Base-by-base conservation (phyloP, 2,888 invertebrate genomes). In the Nowickia ferox region DNA sequence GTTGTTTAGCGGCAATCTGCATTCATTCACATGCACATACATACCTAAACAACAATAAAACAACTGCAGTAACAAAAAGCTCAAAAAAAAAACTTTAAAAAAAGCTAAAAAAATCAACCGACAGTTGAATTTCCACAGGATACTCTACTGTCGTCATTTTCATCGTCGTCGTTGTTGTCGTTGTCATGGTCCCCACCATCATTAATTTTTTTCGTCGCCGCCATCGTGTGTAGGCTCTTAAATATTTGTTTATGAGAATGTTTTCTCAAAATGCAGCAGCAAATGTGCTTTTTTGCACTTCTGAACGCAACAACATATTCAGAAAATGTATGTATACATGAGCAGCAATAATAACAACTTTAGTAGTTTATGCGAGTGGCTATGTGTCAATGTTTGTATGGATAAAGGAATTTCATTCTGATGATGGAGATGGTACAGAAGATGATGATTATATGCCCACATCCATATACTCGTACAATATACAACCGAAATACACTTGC, bases 1-100 rank as follows among this genome's bases (percentile, higher is more conserved):
- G 17, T 75, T 79, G 78, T 85, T 75, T 82, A 75, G 78, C 78
- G 40, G 46, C 82, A 22, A 57, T 57, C 65, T n/a, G 55, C 38
- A 75, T 48, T 30, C 46, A 30, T 44, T 1, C 44, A 15, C 22
- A 46, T 13, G 13, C 10, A 51, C 74, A 42, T 10, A 30, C 5
- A 15, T 2, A 19, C 66, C 59, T 2, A 57, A 9, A 48, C n/a
- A 68, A 42, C 59, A 74, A 46, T 48, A 46, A 53, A 80, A 61
- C 65, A 72, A 78, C 44, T 65, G 40, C 83, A 77, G 72, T 72
- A 78, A 68, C 38, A 42, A 61, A 74, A 46, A 48, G 15, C 10
- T 30, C 9, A 53, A 68, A 19, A 55, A n/a, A 9, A 57, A 22
- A 17, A 30, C 48, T 40, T 42, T 9, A 38, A 65, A 69, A 63